Percentiles rank a stretch among this genome's conserved stretches.
Conservation (phyloP, 1,140 invertebrate genomes). For the Apis mellifera region Amel_HAv3.1 CM009941.2:7758001-7758500, state of each 20-base stretch:
- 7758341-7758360: conserved; percentile 10
- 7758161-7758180: not conserved
- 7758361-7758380: conserved; percentile 28
- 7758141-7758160: not conserved
- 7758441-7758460: not conserved
- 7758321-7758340: conserved; percentile 22
- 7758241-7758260: conserved; percentile 29
- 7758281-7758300: conserved; percentile 31
- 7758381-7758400: conserved; percentile 29
- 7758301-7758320: conserved; percentile 16
- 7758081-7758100: too few relatives aligned
- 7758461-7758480: not conserved
- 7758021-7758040: too few relatives aligned
- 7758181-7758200: not conserved
- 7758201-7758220: conserved; percentile 21
- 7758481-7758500: not conserved
- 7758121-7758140: not conserved
- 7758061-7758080: too few relatives aligned
- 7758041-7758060: too few relatives aligned
- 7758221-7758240: conserved; percentile 6
- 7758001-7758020: too few relatives aligned
- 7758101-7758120: not conserved
- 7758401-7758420: conserved; percentile 14
- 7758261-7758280: conserved; percentile 6
- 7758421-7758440: not conserved